Base-by-base conservation (phyloP, 2,797 vertebrate genomes). In the Myiothlypis chrysogaster region DNA sequence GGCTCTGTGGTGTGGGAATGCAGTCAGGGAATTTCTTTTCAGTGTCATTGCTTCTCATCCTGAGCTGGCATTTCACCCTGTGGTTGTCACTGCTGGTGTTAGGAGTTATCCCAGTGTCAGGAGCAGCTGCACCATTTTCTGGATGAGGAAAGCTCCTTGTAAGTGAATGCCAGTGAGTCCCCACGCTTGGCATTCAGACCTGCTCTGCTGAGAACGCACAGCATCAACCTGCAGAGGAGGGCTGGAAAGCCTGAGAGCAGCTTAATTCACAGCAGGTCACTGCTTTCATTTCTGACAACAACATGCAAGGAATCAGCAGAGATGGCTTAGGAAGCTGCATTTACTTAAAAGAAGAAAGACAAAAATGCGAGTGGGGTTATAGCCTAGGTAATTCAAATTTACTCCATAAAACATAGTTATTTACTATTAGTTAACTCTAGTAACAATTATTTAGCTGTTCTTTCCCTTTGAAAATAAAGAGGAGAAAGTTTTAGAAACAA, bases 101-200 rank as follows among this genome's bases (percentile, higher is more conserved):
- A 55, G 53, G 73, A 64, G 24, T 76, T 83, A 75, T 47, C 37
- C 34, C 5, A 9, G 34, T 5, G 2, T 30, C 2, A 12, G 81
- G 60, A 91, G 75, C 89, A 94, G 72, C 78, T 94, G 94, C 78
- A 64, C 65, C 46, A 68, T 90, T 95, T 95, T 94, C 89, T 89
- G 91, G 76, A 84, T 88, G 83, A 95, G 87, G 43, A 94, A 85
- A 63, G 34, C 52, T 93, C 53, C 25, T 86, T 77, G 66, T 61
- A 73, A 95, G 44, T 10, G 41, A 82, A 30, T 41, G 43, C 34
- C 11, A 43, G 56, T 16, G 37, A 60, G 52, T 77, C 30, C 63
- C 41, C 35, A 30, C 0, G 2, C 84, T 56, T 66, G 49, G 47
- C 25, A 23, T 69, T 65, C 68, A 19, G 44, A 39, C 10, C 68